Conservation (phyloP, 1,140 invertebrate species). For the Camponotus vicinus region DNA sequence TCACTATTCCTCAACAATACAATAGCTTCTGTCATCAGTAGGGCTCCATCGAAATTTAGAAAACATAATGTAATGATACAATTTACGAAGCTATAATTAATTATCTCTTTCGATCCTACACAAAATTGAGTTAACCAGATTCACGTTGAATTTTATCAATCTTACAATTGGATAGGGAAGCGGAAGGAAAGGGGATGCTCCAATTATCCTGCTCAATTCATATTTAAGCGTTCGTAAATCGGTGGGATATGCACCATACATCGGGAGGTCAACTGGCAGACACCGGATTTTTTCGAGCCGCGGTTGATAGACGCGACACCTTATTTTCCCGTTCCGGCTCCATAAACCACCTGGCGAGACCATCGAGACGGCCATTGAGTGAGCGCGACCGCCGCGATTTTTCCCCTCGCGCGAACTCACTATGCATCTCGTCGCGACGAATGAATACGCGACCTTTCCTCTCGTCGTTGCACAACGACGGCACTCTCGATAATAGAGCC, state of each 20-base stretch:
- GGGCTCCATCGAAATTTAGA: neutral
- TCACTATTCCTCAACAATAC: neutral
- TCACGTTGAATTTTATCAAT: neutral
- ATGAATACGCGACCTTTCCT: conserved; percentile 63
- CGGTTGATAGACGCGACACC: conserved; percentile 50
- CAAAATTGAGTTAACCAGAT: neutral
- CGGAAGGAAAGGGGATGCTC: conserved; percentile 3
- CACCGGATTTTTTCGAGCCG: conserved; percentile 24
- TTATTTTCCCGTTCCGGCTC: conserved; percentile 49
- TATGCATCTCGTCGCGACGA: conserved; percentile 49
- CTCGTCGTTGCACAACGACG: conserved; percentile 56
- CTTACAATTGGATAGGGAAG: conserved; percentile 13
- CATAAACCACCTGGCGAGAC: conserved; percentile 56
- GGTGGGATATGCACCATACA: neutral
- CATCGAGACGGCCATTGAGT: conserved; percentile 37
- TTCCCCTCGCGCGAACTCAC: conserved; percentile 25
- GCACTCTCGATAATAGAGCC: conserved; percentile 64
- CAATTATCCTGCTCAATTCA: conserved; percentile 18
- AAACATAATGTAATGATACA: neutral
- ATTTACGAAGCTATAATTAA: neutral
- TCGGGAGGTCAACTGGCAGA: conserved; percentile 37
- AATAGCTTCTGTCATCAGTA: neutral
- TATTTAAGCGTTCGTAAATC: conserved; percentile 51
- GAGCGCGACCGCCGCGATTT: conserved; percentile 36
- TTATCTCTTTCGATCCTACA: neutral